phyloP scores from a whole-genome alignment of 92 coral and sea anemone genomes.

The Parazoanthus swiftii region DNA sequence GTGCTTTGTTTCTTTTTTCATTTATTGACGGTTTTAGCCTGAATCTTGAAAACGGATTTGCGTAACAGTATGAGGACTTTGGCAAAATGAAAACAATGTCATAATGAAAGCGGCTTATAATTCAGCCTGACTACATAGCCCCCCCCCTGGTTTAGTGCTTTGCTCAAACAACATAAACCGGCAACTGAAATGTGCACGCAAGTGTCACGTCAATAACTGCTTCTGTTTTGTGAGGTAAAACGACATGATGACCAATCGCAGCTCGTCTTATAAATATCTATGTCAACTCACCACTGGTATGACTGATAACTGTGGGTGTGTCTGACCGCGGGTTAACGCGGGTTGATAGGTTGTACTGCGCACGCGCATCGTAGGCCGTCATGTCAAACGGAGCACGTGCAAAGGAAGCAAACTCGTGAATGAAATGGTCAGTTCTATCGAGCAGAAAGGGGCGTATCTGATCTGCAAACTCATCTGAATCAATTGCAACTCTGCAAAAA shows the following conservation, averaged over 20 bases:
- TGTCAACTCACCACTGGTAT: slow-evolving; percentile 49
- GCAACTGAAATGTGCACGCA: too few species aligned
- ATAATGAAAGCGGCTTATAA: too few species aligned
- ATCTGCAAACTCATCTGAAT: slow-evolving; percentile 68
- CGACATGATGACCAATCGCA: neutral
- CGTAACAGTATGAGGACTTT: too few species aligned
- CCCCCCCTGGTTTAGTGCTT: too few species aligned
- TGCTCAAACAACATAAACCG: too few species aligned
- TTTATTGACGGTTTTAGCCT: too few species aligned
- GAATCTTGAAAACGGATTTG: too few species aligned
- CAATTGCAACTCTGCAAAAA: slow-evolving; percentile 67
- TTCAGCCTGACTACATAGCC: too few species aligned
- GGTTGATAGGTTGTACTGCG: slow-evolving; percentile 71
- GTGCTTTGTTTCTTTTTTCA: too few species aligned
- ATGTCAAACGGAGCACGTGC: slow-evolving; percentile 94
- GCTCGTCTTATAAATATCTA: neutral
- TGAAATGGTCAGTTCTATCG: slow-evolving; percentile 80
- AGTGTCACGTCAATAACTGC: too few species aligned
- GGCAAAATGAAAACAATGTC: too few species aligned
- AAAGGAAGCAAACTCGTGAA: slow-evolving; percentile 86
- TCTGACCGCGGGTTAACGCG: slow-evolving; percentile 39
- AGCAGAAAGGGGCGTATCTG: slow-evolving; percentile 82
- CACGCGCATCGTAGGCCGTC: slow-evolving; percentile 83
- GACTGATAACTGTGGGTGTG: slow-evolving; percentile 59
- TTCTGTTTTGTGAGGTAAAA: too few species aligned